Evolutionary conservation across 2,113 vertebrate species (phyloP).

Genomic region (Ranitomeya variabilis): DNA sequence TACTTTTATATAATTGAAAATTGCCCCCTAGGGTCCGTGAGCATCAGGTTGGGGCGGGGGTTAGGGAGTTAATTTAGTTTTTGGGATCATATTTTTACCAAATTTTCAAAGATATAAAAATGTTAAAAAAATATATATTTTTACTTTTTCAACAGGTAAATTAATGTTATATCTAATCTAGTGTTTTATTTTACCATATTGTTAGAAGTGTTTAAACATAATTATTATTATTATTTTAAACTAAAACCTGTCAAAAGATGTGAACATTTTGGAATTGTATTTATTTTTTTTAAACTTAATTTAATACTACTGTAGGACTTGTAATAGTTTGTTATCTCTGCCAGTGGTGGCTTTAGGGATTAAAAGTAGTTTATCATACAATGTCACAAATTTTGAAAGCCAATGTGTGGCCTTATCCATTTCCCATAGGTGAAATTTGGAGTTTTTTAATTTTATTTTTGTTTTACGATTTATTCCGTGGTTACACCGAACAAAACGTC

Average conservation of each 20-base stretch:
- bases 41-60: neutral
- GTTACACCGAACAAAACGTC: neutral
- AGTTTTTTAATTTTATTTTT: neutral
- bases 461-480: neutral
- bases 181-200: neutral
- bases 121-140: neutral
- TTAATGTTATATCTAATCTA: neutral
- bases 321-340: neutral
- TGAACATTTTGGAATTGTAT: neutral
- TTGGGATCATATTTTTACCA: neutral
- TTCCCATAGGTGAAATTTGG: neutral
- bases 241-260: neutral
- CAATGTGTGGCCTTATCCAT: neutral
- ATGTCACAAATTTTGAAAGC: neutral
- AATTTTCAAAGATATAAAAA: neutral
- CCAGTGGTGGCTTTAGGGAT: neutral
- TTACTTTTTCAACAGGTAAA: neutral
- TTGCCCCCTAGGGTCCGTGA: neutral
- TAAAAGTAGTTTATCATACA: neutral
- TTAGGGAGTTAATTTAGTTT: neutral
- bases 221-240: too few species aligned
- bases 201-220: too few species aligned
- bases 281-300: neutral
- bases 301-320: neutral
- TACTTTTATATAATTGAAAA: slow-evolving; percentile 27